A percentile compares a stretch with the other conserved stretches of the same genome.
These are phyloP conservation scores for Oceanodroma leucorhoa DNA, from an alignment of 2,797 vertebrate genomes.

Conservation along the genomic window DNA sequence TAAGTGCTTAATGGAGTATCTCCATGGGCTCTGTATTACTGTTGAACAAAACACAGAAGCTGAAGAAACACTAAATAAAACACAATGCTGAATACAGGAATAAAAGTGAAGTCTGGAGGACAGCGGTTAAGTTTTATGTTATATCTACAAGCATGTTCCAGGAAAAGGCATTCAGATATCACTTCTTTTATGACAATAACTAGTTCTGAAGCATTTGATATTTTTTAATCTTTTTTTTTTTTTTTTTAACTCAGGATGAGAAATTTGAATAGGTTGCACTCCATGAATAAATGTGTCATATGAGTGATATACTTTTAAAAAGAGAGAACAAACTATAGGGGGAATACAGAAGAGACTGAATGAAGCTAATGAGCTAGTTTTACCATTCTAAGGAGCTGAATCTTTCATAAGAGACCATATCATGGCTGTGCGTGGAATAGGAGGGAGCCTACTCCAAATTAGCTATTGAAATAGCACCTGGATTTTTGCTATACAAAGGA, in stretches of 20 bases:
- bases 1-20: neutral
- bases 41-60: neutral
- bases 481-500: neutral
- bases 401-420: neutral
- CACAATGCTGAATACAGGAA: neutral
- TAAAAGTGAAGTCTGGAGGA: neutral
- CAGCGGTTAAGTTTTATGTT: neutral
- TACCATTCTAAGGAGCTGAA: neutral
- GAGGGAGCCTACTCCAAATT: neutral
- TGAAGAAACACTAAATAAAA: neutral
- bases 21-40: neutral
- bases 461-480: neutral
- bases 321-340: neutral
- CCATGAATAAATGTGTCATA: neutral
- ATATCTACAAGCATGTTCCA: neutral
- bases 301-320: neutral
- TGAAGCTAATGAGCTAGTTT: neutral
- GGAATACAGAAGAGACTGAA: neutral
- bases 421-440: neutral
- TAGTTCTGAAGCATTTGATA: neutral
- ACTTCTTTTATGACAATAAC: neutral
- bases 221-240: neutral
- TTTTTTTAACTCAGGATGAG: neutral
- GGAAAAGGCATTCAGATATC: neutral
- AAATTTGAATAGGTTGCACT: neutral